These are phyloP conservation scores for Myocastor coypus DNA, from an alignment of 2,113 vertebrate genomes.

Conservation along the genomic window DNA sequence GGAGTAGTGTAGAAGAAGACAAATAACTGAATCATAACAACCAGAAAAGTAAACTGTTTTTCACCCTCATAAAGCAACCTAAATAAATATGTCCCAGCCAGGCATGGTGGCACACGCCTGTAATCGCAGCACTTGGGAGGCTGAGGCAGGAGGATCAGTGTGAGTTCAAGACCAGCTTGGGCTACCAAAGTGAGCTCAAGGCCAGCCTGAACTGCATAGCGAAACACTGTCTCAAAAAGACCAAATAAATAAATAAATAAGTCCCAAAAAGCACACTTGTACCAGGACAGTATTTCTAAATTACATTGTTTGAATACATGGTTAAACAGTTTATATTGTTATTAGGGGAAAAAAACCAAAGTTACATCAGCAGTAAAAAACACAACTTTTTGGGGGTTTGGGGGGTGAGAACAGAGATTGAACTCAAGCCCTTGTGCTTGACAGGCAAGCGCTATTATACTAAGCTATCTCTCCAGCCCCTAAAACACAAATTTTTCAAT, in stretches of 20 bases:
- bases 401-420: too few relatives aligned
- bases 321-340: background rate
- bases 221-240: too few relatives aligned
- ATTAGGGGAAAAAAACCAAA: background rate
- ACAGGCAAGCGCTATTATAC: too few relatives aligned
- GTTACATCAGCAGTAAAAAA: background rate
- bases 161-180: too few relatives aligned
- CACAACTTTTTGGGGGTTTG: background rate
- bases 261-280: background rate
- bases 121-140: too few relatives aligned
- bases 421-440: too few relatives aligned
- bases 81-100: conserved; percentile 25
- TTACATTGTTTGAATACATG: background rate
- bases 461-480: too few relatives aligned
- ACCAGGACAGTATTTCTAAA: conserved; percentile 3
- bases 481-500: background rate
- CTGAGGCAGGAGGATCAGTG: too few relatives aligned
- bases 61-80: conserved; percentile 14
- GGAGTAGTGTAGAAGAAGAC: background rate
- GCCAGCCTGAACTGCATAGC: too few relatives aligned
- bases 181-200: too few relatives aligned
- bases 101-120: too few relatives aligned
- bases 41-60: background rate
- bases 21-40: conserved; percentile 1
- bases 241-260: conserved; percentile 43